These are phyloP conservation scores for Nasonia oneida DNA, from an alignment of 2,888 invertebrate species.

Conservation along the genomic window DNA sequence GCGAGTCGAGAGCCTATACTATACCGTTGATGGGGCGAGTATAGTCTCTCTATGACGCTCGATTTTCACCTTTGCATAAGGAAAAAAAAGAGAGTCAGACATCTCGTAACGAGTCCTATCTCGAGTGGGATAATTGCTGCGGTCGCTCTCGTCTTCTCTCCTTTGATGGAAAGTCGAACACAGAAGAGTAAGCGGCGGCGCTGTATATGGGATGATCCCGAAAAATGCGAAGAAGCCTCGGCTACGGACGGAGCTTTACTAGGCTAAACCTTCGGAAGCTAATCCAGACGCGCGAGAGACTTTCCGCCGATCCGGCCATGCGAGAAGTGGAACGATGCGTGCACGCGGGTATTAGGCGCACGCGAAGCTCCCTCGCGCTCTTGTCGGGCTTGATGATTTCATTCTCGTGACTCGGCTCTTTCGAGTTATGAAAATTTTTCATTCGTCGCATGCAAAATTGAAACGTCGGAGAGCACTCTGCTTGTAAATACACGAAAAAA, in stretches of 20 bases:
- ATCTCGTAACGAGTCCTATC: constrained; percentile 44
- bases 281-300: constrained; percentile 43
- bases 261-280: constrained; percentile 36
- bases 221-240: constrained; percentile 35
- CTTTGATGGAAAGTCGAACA: constrained; percentile 57
- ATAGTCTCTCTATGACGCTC: background rate
- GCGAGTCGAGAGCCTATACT: constrained; percentile 35
- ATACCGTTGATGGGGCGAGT: background rate
- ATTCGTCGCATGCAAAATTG: too few species aligned
- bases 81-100: background rate
- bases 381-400: background rate
- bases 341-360: background rate
- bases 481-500: too few species aligned
- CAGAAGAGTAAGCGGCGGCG: constrained; percentile 2
- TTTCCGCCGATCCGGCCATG: constrained; percentile 64
- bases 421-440: too few species aligned
- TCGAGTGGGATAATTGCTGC: constrained; percentile 40
- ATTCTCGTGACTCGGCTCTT: too few species aligned
- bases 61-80: too few species aligned
- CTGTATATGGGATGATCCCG: constrained; percentile 25
- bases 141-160: constrained; percentile 1
- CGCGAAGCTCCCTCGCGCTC: background rate
- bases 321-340: constrained; percentile 66
- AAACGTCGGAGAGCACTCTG: too few species aligned
- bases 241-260: background rate